These are phyloP conservation scores for Oryzias woworae DNA, from an alignment of 2,113 vertebrate genomes.

Conservation along the genomic window DNA sequence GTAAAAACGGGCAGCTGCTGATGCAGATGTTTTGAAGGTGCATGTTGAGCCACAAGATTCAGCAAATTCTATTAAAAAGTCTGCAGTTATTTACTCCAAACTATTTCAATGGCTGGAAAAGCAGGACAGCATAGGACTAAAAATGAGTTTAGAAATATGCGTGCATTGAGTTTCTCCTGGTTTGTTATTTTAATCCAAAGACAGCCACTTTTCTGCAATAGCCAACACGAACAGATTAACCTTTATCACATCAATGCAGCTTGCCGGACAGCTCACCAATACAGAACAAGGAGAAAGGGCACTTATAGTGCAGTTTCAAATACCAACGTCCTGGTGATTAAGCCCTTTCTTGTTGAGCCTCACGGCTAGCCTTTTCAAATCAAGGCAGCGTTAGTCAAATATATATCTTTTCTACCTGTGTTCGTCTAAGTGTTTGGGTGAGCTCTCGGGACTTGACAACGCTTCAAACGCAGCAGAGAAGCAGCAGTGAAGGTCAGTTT, in stretches of 20 bases:
- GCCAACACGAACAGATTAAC: conserved; percentile 68
- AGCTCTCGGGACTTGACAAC: conserved; percentile 58
- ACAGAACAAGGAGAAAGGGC: conserved; percentile 66
- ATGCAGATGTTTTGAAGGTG: conserved; percentile 61
- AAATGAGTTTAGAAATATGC: too few relatives aligned
- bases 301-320: conserved; percentile 59
- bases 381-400: conserved; percentile 55
- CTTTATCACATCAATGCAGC: conserved; percentile 60
- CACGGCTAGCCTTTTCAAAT: conserved; percentile 61
- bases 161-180: conserved; percentile 13
- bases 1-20: conserved; percentile 54
- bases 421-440: conserved; percentile 47
- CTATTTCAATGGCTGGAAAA: conserved; percentile 48
- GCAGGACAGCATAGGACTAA: conserved; percentile 21
- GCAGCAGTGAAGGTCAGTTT: conserved; percentile 67
- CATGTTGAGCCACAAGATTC: conserved; percentile 49
- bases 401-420: conserved; percentile 48
- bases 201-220: conserved; percentile 57
- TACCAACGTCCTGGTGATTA: conserved; percentile 62
- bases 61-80: conserved; percentile 69
- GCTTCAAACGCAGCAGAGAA: conserved; percentile 61
- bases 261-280: conserved; percentile 66
- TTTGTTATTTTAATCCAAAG: conserved; percentile 66
- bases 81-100: conserved; percentile 66
- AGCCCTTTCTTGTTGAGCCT: conserved; percentile 51